Percentiles rank a stretch among this genome's conserved stretches.
phyloP scores from a whole-genome alignment of 23 tunicate species.

The Oikopleura dioica region DNA sequence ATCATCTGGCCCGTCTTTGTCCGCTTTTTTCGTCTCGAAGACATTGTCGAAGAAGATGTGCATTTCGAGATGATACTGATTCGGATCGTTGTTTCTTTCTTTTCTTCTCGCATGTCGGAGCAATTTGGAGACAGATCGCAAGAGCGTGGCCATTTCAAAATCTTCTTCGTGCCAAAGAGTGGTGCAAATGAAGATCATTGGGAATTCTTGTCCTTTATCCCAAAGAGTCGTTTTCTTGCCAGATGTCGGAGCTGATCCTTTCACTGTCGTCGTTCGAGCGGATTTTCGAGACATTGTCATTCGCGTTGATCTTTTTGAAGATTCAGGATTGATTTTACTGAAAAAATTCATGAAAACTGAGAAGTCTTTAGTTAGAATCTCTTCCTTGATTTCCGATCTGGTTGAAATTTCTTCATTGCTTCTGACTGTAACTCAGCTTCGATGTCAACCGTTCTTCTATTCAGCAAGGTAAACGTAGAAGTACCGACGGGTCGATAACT shows the following conservation, averaged over 20 bases:
- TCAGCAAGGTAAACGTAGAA: not conserved
- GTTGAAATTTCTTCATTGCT: not conserved
- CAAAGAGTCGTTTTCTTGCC: conserved; percentile 13
- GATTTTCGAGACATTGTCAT: too few relatives aligned
- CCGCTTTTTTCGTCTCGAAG: not conserved
- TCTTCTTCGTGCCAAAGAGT: conserved; percentile 99
- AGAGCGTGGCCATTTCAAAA: conserved; percentile 68
- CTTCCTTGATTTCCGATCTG: too few relatives aligned
- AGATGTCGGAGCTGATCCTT: too few relatives aligned
- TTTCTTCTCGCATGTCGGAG: conserved; percentile 1
- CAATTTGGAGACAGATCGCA: conserved; percentile 12
- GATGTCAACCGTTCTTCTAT: not conserved
- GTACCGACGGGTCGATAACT: not conserved
- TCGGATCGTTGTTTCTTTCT: not conserved
- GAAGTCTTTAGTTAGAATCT: too few relatives aligned
- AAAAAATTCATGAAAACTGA: too few relatives aligned
- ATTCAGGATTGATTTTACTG: too few relatives aligned
- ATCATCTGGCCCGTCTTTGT: not conserved
- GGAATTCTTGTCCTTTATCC: conserved; percentile 13
- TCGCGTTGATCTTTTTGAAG: too few relatives aligned
- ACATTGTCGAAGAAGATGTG: conserved; percentile 9
- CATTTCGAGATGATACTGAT: conserved; percentile 1
- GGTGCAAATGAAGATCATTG: conserved; percentile 74
- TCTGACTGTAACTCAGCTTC: not conserved
- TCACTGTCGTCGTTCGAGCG: too few relatives aligned